These are phyloP conservation scores for Acrocephalus scirpaceus DNA, from an alignment of 2,797 vertebrate species.

Conservation along the genomic window DNA sequence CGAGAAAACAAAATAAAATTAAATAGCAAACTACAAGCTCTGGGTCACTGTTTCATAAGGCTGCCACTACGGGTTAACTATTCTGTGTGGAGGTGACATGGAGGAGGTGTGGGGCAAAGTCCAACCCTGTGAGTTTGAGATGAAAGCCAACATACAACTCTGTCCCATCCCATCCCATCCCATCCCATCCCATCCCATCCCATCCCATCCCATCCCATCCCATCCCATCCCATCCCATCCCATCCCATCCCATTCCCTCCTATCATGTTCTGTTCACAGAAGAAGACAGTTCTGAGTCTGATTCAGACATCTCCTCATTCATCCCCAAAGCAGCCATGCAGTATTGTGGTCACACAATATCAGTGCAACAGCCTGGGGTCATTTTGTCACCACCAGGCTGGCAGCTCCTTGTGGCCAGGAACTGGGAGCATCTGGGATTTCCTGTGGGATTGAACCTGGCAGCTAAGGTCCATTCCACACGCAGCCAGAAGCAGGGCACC, in stretches of 20 bases:
- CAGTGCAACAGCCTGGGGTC: background rate
- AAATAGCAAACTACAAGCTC: background rate
- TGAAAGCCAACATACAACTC: no score
- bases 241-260: background rate
- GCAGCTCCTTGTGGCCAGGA: background rate
- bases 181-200: background rate
- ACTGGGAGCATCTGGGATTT: background rate
- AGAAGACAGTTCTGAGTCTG: background rate
- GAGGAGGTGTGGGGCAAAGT: background rate
- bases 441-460: no score
- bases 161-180: background rate
- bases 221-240: background rate
- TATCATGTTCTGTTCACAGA: background rate
- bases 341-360: background rate
- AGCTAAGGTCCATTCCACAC: background rate
- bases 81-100: background rate
- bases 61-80: no score
- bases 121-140: background rate
- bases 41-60: background rate
- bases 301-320: background rate
- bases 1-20: background rate
- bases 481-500: background rate
- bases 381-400: background rate
- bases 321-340: background rate
- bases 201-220: background rate